These are phyloP conservation scores for Lysandra bellargus DNA, from an alignment of 2,888 invertebrate genomes.

Conservation along the genomic window DNA sequence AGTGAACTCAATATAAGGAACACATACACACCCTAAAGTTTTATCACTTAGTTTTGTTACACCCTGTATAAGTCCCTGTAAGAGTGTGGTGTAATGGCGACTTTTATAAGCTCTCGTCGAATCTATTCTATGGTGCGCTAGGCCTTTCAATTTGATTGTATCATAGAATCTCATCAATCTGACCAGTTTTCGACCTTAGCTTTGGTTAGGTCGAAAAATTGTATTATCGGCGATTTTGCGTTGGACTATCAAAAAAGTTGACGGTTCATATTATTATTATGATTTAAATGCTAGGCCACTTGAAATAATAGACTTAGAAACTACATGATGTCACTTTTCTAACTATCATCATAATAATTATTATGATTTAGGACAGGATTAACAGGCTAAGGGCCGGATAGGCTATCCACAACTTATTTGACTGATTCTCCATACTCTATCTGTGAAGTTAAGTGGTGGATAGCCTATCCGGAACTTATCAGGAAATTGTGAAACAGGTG, in stretches of 20 bases:
- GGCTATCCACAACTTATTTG: too few species aligned
- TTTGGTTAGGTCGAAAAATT: not conserved
- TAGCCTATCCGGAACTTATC: too few species aligned
- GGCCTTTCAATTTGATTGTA: constrained; percentile 61
- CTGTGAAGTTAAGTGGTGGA: too few species aligned
- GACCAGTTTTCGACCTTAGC: not conserved
- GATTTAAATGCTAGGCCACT: not conserved
- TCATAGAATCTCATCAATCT: constrained; percentile 55
- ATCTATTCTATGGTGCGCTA: constrained; percentile 45
- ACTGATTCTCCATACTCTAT: too few species aligned
- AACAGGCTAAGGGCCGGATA: too few species aligned
- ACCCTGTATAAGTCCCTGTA: not conserved
- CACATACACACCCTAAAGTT: too few species aligned
- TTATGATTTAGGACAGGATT: too few species aligned
- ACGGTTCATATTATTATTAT: not conserved
- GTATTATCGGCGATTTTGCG: not conserved
- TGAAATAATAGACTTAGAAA: too few species aligned
- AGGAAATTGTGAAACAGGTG: too few species aligned
- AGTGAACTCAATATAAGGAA: too few species aligned
- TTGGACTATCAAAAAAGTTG: not conserved
- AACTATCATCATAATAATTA: not conserved
- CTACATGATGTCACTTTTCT: not conserved
- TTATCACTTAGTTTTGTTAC: too few species aligned
- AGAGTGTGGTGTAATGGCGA: not conserved
- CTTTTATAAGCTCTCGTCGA: constrained; percentile 46